These are phyloP conservation scores for Xenopus laevis DNA, from an alignment of 2,113 vertebrate species.

Conservation along the genomic window DNA sequence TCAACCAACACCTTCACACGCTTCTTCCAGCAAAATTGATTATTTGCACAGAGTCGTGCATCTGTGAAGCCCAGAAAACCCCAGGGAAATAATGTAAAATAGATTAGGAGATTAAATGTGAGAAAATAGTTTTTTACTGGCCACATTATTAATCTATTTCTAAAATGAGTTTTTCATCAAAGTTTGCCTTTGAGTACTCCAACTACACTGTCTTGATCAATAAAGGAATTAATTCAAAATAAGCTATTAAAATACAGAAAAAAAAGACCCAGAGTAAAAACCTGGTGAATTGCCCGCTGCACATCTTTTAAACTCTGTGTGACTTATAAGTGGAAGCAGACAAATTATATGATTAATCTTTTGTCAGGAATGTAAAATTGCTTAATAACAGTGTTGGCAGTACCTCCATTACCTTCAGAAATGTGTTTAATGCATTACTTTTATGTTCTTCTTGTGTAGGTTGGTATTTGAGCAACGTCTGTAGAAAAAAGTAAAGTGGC, in stretches of 20 bases:
- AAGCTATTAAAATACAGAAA: constrained; percentile 41
- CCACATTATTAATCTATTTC: constrained; percentile 73
- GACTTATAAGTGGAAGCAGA: constrained; percentile 33
- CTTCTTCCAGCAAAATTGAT: constrained; percentile 76
- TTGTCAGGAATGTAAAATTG: constrained; percentile 13
- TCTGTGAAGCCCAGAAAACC: constrained; percentile 68
- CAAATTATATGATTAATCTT: constrained; percentile 43
- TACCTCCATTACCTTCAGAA: constrained; percentile 16
- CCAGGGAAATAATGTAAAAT: constrained; percentile 82
- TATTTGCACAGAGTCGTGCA: constrained; percentile 69
- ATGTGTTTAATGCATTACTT: background rate
- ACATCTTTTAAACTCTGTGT: constrained; percentile 30
- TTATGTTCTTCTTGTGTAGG: background rate
- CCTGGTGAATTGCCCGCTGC: constrained; percentile 23
- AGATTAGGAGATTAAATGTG: constrained; percentile 79
- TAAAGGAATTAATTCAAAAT: constrained; percentile 56
- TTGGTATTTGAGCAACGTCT: constrained; percentile 1
- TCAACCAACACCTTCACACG: constrained; percentile 60
- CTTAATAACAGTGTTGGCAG: constrained; percentile 19
- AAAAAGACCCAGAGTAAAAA: constrained; percentile 47
- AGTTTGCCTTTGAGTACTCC: constrained; percentile 60
- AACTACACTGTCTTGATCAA: constrained; percentile 59
- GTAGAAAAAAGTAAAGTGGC: background rate
- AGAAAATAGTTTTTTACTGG: constrained; percentile 73
- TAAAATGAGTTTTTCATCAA: constrained; percentile 69